These are phyloP conservation scores for Dynastes hyllus DNA, from an alignment of 2,888 invertebrate genomes.

Conservation along the genomic window DNA sequence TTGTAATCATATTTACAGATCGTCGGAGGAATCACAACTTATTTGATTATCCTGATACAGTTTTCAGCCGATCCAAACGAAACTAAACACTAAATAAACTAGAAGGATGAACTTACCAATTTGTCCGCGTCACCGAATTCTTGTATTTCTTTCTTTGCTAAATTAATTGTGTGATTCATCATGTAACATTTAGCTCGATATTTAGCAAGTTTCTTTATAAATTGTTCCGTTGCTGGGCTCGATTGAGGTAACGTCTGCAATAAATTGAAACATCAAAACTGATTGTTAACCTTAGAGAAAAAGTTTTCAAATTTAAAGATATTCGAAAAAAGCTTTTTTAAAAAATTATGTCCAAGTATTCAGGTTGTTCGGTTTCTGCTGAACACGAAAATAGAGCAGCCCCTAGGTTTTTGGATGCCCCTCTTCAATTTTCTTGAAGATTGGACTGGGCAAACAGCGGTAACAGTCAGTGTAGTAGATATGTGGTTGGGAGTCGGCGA, in stretches of 20 bases:
- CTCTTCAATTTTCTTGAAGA: no score
- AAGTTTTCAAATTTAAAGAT: no score
- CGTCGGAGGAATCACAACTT: slow-evolving; percentile 64
- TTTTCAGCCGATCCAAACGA: slow-evolving; percentile 55
- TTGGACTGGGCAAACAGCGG: no score
- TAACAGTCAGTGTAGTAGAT: no score
- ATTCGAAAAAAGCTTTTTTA: no score
- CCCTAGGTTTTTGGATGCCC: no score
- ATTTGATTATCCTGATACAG: slow-evolving; percentile 66
- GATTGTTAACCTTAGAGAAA: neutral
- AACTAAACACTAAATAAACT: slow-evolving; percentile 43
- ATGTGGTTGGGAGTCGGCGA: no score
- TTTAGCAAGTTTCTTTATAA: slow-evolving; percentile 73
- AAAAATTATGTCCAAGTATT: no score
- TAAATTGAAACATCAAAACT: slow-evolving; percentile 58
- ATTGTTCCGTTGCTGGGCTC: slow-evolving; percentile 71
- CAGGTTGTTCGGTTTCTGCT: no score
- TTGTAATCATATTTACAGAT: slow-evolving; percentile 58
- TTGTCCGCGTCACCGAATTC: slow-evolving; percentile 70
- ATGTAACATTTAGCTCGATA: slow-evolving; percentile 78
- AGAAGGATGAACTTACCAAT: slow-evolving; percentile 65
- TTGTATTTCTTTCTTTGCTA: slow-evolving; percentile 72
- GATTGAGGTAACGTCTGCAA: slow-evolving; percentile 57
- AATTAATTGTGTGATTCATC: slow-evolving; percentile 73
- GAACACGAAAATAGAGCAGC: no score